A percentile compares a stretch with the other conserved stretches of the same genome.
These are phyloP conservation scores for Enteromius radiatus DNA, from an alignment of 2,797 vertebrate genomes.

Conservation along the genomic window DNA sequence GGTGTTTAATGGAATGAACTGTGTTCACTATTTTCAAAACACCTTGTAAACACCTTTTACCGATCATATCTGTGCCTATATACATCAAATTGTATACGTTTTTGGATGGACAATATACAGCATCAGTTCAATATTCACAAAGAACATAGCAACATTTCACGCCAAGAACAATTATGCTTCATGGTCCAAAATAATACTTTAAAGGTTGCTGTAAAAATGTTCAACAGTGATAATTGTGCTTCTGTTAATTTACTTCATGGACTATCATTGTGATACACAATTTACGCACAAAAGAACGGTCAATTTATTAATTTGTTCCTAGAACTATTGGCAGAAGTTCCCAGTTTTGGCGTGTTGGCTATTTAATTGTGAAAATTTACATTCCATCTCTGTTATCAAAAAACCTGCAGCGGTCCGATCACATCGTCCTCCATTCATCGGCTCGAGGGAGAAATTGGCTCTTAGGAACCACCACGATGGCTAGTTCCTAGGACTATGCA, in stretches of 20 bases:
- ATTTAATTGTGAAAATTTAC: not conserved
- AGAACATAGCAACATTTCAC: slow-evolving; percentile 27
- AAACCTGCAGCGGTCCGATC: not conserved
- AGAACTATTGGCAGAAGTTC: not conserved
- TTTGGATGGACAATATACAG: slow-evolving; percentile 12
- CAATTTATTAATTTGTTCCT: not conserved
- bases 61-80: slow-evolving; percentile 14
- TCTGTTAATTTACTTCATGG: slow-evolving; percentile 28
- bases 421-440: not conserved
- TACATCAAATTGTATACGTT: slow-evolving; percentile 29
- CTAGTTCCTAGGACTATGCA: not conserved
- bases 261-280: slow-evolving; percentile 33
- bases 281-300: slow-evolving; percentile 28
- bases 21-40: slow-evolving; percentile 41
- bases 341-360: not conserved
- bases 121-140: slow-evolving; percentile 26
- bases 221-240: slow-evolving; percentile 11
- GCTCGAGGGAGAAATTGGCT: not conserved
- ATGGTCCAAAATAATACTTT: slow-evolving; percentile 27
- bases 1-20: slow-evolving; percentile 28
- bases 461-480: not conserved
- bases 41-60: slow-evolving; percentile 2
- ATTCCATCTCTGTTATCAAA: not conserved
- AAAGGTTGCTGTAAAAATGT: slow-evolving; percentile 24
- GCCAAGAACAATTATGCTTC: slow-evolving; percentile 34